Evolutionary conservation across 2,113 vertebrate species (phyloP), one percentile per base, ranked within the genome.

Genomic region (Catharus bicknelli): DNA sequence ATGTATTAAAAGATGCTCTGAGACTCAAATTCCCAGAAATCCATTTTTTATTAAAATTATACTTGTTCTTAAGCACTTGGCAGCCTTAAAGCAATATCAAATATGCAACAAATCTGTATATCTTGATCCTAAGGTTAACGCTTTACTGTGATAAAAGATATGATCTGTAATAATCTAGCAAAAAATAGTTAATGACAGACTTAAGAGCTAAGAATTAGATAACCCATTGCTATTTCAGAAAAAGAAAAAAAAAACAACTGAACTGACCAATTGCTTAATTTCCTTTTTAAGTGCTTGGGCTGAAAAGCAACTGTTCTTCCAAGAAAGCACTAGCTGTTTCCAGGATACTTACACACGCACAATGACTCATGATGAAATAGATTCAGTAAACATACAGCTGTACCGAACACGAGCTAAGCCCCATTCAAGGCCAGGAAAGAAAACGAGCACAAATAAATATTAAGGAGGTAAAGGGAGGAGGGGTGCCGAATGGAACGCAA

Each of bases 381-480:
- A 98, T 97, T 98, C 97, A 97, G 98, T 98, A 98, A 98, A 98
- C 98, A 98, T 98, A 98, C 97, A 98, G 98, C 98, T 98, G 98
- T 98, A 98, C 97, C 59, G 97, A 98, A 98, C 97, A 98, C 97
- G 97, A 98, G 98, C 98, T 98, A 96, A 98, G 97, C 98, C 97
- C 97, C 98, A 98, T 98, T 98, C 98, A 98, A 98, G 98, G 98
- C 98, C 98, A 98, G 98, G 97, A 98, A 98, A 98, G 98, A 98
- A 98, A 98, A 98, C 95, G 98, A 98, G 98, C 98, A 98, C 98
- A 98, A 98, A 98, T 98, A 98, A 98, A 98, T 98, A 98, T 98
- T 98, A 98, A 98, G 98, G 98, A 98, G 98, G 96, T 97, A 95
- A 97, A 95, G 97, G 96, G 93, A 96, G 96, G 94, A 78, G 93